phyloP scores from a whole-genome alignment of 2,888 invertebrate genomes.

The Cancer borealis region DNA sequence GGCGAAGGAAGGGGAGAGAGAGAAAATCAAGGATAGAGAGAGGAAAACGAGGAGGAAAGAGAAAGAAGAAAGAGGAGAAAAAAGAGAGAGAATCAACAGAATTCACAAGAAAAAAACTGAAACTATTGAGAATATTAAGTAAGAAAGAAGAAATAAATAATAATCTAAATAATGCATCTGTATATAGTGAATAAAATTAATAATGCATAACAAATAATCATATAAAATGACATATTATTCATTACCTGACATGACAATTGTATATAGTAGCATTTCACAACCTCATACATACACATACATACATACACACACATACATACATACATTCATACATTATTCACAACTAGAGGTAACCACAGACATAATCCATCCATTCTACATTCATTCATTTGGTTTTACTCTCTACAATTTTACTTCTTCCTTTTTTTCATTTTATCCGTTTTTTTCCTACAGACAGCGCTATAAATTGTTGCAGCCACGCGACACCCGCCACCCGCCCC shows the following conservation, averaged over 20 bases:
- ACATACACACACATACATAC: conserved; percentile 46
- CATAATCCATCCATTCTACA: background rate
- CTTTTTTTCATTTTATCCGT: background rate
- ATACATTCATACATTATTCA: background rate
- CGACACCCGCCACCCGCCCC: conserved; percentile 2
- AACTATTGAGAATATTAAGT: too few relatives aligned
- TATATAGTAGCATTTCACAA: background rate
- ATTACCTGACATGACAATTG: too few relatives aligned
- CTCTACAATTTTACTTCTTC: background rate
- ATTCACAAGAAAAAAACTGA: too few relatives aligned
- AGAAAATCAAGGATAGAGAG: too few relatives aligned
- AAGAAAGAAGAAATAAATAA: too few relatives aligned
- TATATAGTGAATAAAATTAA: background rate
- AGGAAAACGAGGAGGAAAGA: too few relatives aligned
- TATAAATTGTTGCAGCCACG: background rate
- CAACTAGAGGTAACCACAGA: background rate
- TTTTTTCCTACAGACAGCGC: background rate
- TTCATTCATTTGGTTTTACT: background rate
- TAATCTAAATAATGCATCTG: too few relatives aligned
- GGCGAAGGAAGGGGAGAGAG: too few relatives aligned
- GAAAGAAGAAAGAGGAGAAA: too few relatives aligned
- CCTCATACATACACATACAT: background rate
- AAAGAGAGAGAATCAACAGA: too few relatives aligned
- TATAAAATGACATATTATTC: background rate
- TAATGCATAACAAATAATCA: background rate